Conservation (phyloP, 2,797 vertebrate genomes). For the Oryzias dopingdopingensis region DNA sequence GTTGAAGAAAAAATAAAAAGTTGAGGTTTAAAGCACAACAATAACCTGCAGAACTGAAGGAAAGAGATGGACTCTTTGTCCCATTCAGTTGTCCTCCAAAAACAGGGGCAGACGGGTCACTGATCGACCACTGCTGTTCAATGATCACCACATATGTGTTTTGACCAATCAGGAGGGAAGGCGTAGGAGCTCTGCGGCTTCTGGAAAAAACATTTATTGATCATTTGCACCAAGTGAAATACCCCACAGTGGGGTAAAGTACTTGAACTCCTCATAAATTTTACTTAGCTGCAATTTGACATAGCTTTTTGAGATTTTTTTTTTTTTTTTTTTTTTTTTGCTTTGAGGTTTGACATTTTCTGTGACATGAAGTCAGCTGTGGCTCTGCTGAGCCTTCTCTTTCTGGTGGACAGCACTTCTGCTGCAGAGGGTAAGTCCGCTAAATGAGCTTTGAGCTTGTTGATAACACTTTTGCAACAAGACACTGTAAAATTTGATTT, state of each 20-base stretch:
- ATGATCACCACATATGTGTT: constrained; percentile 57
- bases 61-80: not conserved
- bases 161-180: constrained; percentile 48
- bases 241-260: constrained; percentile 38
- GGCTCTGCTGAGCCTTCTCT: constrained; percentile 58
- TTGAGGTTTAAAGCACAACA: not conserved
- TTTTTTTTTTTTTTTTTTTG: constrained; percentile 5
- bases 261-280: constrained; percentile 7
- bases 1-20: not conserved
- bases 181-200: constrained; percentile 48
- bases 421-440: constrained; percentile 72
- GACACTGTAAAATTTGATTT: too few relatives aligned
- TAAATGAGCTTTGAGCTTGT: not conserved
- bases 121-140: constrained; percentile 52
- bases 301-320: not conserved
- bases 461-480: too few relatives aligned
- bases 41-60: not conserved
- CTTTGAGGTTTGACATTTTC: constrained; percentile 6
- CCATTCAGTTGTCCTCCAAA: not conserved
- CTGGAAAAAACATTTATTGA: constrained; percentile 52
- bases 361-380: constrained; percentile 59
- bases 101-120: constrained; percentile 31
- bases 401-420: constrained; percentile 46
- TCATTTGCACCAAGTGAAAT: constrained; percentile 27
- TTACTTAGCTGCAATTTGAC: constrained; percentile 1